Base-by-base conservation (phyloP, 1,140 invertebrate genomes). In the Leguminivora glycinivorella region DNA sequence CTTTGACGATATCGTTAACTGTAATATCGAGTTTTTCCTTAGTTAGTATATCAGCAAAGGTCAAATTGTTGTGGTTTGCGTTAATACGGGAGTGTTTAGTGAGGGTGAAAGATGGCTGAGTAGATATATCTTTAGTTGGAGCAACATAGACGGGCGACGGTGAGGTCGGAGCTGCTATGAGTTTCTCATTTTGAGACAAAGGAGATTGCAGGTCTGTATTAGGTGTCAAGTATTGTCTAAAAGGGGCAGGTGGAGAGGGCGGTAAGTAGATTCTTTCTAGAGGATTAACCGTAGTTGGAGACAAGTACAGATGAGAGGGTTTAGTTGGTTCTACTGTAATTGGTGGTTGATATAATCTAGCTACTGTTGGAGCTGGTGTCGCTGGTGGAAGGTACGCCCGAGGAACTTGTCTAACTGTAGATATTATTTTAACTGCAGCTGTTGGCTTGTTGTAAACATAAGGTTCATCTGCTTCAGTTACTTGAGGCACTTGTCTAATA, bases 11-110 rank as follows among this genome's bases (percentile, higher is more conserved):
- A 72, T 86, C 76, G 71, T 82, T 83, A 10, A 90, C 81, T 3
- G 85, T 86, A 60, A 83, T 78, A 68, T 89, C 86, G 47, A 89
- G 72, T 70, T 88, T 88, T 81, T 90, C 81, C 73, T 87, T 87
- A 12, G 84, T 87, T 47, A 87, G 71, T 66, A 88, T 83, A 71
- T 91, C 85, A 66, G 83, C 67, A 73, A 91, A 91, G 34, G 81
- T 77, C 74, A 87, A 69, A 56, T 89, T 89, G 19, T 89, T 83
- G 31, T 75, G 69, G 68, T 83, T 84, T 43, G 74, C 52, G 56
- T 82, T 85, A 24, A 79, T 68, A n/a, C 66, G 29, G 14, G 80
- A 78, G 56, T 81, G 79, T 77, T 82, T 83, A 12, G 66, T 76
- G 24, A 80, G 40, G 26, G 76, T 52, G 67, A 78, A 77, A 19